These are phyloP conservation scores for Monoplex corrugatus DNA, from an alignment of 2,888 invertebrate species.

Conservation along the genomic window DNA sequence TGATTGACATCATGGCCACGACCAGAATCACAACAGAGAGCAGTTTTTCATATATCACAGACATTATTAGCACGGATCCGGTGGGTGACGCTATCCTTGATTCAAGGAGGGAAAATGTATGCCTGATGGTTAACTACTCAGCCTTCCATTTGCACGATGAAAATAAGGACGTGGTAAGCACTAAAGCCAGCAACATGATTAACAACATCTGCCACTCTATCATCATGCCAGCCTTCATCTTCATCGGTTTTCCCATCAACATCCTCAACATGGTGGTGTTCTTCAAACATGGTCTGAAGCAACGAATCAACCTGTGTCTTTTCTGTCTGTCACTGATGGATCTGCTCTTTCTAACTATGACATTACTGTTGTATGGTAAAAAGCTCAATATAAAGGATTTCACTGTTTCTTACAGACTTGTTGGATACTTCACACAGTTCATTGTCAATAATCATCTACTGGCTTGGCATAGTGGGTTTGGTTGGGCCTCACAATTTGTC, in stretches of 20 bases:
- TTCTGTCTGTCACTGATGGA: neutral
- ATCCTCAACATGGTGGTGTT: neutral
- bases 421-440: neutral
- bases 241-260: constrained; percentile 22
- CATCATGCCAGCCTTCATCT: neutral
- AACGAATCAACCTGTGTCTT: no score
- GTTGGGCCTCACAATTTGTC: neutral
- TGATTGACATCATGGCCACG: no score
- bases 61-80: no score
- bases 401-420: neutral
- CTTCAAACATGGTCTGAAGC: no score
- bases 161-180: neutral
- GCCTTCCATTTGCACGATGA: neutral
- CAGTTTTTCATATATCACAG: no score
- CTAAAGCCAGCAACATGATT: neutral
- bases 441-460: neutral
- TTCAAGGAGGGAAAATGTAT: neutral
- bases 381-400: neutral
- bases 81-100: neutral
- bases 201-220: neutral
- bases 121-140: neutral
- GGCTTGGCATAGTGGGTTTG: neutral
- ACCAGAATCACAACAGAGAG: no score
- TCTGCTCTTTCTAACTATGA: neutral
- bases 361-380: neutral